Evolutionary conservation across 2,888 invertebrate genomes (phyloP).

Genomic region (Dendrolimus houi): DNA sequence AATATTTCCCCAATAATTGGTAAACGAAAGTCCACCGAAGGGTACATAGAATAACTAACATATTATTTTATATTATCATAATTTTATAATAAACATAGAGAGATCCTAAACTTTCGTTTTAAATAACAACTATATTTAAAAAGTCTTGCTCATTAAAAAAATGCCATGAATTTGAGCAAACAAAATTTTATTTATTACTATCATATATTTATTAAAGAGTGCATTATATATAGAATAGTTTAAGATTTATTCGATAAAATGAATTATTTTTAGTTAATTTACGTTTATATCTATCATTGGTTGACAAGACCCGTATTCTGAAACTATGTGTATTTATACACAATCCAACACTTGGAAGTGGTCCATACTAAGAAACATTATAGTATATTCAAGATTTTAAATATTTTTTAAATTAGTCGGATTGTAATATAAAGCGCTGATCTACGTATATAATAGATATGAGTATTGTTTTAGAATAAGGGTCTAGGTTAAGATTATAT

Average conservation of each 20-base stretch:
- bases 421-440: background rate
- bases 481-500: background rate
- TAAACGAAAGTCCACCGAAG: slow-evolving; percentile 46
- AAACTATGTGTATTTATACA: too few species aligned
- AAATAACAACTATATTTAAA: slow-evolving; percentile 21
- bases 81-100: slow-evolving; percentile 29
- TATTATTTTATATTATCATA: slow-evolving; percentile 16
- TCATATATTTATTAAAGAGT: too few species aligned
- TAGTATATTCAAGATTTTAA: too few species aligned
- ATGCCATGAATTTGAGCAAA: slow-evolving; percentile 74
- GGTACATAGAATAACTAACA: slow-evolving; percentile 19
- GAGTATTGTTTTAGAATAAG: background rate
- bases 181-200: slow-evolving; percentile 29
- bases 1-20: slow-evolving; percentile 26
- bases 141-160: slow-evolving; percentile 58
- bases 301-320: slow-evolving; percentile 1
- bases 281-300: slow-evolving; percentile 16
- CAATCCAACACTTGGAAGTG: too few species aligned
- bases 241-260: background rate
- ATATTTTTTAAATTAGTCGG: too few species aligned
- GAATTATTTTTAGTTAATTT: background rate
- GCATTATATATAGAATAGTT: background rate
- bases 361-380: too few species aligned
- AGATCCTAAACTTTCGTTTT: slow-evolving; percentile 46
- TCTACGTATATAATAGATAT: slow-evolving; percentile 5